Percentiles rank a stretch among this genome's conserved stretches.
Conservation (phyloP, 2,797 vertebrate genomes). For the Mormyrus proboscirostris region DNA sequence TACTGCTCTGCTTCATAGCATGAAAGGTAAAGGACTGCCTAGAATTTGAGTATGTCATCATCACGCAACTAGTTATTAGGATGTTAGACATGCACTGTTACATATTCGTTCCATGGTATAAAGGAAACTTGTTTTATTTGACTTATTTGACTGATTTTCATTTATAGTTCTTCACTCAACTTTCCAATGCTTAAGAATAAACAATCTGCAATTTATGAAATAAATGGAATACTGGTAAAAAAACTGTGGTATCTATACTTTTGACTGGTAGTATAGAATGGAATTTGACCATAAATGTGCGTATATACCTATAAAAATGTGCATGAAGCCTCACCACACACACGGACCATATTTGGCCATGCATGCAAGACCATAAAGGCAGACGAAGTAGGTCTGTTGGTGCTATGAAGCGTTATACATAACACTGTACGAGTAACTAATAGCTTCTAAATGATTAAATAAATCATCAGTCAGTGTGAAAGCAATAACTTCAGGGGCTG, state of each 20-base stretch:
- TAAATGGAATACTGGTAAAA: background rate
- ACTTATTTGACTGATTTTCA: background rate
- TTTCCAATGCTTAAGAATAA: background rate
- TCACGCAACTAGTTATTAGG: background rate
- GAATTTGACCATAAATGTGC: background rate
- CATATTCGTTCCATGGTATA: background rate
- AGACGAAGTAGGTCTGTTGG: background rate
- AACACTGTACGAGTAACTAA: background rate
- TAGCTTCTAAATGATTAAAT: constrained; percentile 15
- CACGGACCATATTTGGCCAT: background rate
- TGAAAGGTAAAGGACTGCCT: background rate
- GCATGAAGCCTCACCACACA: background rate
- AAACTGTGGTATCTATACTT: background rate
- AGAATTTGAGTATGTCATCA: background rate
- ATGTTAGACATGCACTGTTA: background rate
- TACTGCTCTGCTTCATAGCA: background rate
- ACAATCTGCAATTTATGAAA: background rate
- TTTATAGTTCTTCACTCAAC: background rate
- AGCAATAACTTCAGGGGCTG: background rate
- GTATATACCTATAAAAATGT: background rate
- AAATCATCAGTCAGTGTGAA: background rate
- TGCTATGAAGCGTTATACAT: background rate
- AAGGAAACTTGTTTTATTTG: background rate
- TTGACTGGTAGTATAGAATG: background rate
- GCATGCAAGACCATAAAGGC: background rate